A percentile compares a stretch with the other conserved stretches of the same genome.
phyloP scores from a whole-genome alignment of 1,140 invertebrate species.

The Lepeophtheirus salmonis region DNA sequence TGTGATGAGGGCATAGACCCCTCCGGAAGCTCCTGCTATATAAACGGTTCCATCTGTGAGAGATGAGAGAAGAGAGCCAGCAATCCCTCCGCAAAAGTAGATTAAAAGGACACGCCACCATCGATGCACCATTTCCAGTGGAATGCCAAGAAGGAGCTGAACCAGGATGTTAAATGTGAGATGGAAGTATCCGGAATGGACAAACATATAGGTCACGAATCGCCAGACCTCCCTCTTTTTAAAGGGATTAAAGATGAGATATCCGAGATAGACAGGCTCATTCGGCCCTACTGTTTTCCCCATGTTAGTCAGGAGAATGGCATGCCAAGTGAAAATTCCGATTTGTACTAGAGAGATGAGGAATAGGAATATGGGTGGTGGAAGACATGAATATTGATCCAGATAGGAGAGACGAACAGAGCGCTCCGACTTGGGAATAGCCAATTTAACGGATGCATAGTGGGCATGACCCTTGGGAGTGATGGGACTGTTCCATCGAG shows the following conservation, averaged over 20 bases:
- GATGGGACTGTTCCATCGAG: not conserved
- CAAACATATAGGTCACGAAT: constrained; percentile 86
- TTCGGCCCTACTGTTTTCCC: constrained; percentile 19
- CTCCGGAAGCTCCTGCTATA: constrained; percentile 83
- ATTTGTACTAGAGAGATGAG: constrained; percentile 31
- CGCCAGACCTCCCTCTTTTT: constrained; percentile 73
- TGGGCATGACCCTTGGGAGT: not conserved
- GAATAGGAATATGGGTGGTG: constrained; percentile 67
- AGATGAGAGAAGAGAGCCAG: constrained; percentile 50
- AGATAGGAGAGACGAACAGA: constrained; percentile 41
- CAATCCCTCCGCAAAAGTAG: constrained; percentile 40
- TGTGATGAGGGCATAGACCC: constrained; percentile 82
- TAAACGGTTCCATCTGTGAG: constrained; percentile 64
- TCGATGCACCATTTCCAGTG: constrained; percentile 62
- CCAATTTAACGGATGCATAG: constrained; percentile 6
- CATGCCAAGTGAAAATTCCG: constrained; percentile 30
- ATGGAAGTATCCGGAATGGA: constrained; percentile 62
- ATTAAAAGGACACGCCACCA: constrained; percentile 46
- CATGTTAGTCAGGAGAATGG: constrained; percentile 23
- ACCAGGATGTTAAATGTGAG: constrained; percentile 34
- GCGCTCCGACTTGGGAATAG: constrained; percentile 38
- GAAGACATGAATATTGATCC: constrained; percentile 63
- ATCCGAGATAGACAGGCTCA: constrained; percentile 1
- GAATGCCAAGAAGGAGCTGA: constrained; percentile 39
- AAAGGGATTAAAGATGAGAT: constrained; percentile 76